phyloP scores from a whole-genome alignment of 2,888 invertebrate genomes.

The Beris morrisii region DNA sequence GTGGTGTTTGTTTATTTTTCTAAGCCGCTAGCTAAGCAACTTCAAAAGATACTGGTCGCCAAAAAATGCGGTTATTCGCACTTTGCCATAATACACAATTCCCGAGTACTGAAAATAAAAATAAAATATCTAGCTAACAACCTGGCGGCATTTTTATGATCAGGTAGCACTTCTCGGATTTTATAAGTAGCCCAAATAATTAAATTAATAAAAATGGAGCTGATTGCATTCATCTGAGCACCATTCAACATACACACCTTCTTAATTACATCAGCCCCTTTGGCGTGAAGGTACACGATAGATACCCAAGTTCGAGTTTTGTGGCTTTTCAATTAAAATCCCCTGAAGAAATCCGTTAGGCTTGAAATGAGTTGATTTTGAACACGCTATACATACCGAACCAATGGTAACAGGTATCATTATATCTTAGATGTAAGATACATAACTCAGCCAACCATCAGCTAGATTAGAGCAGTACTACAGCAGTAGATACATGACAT shows the following conservation, averaged over 20 bases:
- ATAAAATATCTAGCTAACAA: neutral
- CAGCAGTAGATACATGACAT: neutral
- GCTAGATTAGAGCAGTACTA: neutral
- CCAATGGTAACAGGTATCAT: neutral
- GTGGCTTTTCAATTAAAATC: conserved; percentile 18
- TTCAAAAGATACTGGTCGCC: no score
- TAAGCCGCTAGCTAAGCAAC: no score
- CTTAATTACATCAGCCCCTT: conserved; percentile 20
- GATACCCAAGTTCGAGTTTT: neutral
- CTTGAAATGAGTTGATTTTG: neutral
- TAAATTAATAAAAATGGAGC: conserved; percentile 30
- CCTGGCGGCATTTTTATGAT: conserved; percentile 14
- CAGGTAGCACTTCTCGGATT: conserved; percentile 29
- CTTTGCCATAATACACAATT: no score
- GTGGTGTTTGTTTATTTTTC: no score
- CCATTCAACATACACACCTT: conserved; percentile 19
- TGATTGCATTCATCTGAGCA: conserved; percentile 30
- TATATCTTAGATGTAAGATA: neutral
- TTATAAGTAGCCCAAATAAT: conserved; percentile 29
- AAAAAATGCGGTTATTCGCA: no score
- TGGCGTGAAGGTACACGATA: neutral
- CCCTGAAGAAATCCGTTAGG: conserved; percentile 21
- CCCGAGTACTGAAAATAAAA: no score
- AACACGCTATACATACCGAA: neutral
- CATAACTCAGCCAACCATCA: neutral